Conservation (phyloP, 2,888 invertebrate species). For the Nasonia oneida region DNA sequence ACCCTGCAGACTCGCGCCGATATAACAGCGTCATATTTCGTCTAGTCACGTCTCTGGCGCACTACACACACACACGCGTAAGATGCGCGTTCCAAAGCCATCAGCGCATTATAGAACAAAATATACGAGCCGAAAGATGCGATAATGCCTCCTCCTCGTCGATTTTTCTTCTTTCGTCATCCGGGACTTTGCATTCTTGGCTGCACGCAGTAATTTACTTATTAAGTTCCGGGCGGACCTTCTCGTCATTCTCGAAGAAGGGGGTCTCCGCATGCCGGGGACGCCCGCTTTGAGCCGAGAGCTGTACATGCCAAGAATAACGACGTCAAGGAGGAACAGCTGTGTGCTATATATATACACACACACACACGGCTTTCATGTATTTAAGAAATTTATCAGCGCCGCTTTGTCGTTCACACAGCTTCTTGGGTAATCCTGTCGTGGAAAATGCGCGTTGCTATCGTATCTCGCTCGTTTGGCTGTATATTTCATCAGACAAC, state of each 20-base stretch:
- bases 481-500: background rate
- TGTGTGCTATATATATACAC: background rate
- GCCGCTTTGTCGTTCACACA: background rate
- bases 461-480: background rate
- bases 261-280: constrained; percentile 71
- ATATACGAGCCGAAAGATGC: constrained; percentile 34
- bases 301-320: constrained; percentile 76
- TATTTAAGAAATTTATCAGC: constrained; percentile 25
- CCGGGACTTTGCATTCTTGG: constrained; percentile 63
- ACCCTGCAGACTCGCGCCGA: background rate
- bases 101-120: constrained; percentile 25
- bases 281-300: constrained; percentile 76
- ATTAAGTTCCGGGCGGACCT: constrained; percentile 78
- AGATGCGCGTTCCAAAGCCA: background rate
- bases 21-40: constrained; percentile 50
- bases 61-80: background rate
- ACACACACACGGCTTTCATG: background rate
- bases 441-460: background rate
- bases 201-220: constrained; percentile 77
- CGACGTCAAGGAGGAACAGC: constrained; percentile 57
- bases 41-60: background rate
- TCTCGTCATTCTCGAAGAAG: constrained; percentile 64
- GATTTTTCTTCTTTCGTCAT: constrained; percentile 48
- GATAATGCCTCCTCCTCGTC: constrained; percentile 14
- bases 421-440: background rate